Conservation (phyloP, 2,113 vertebrate species). For the Panthera uncia region DNA sequence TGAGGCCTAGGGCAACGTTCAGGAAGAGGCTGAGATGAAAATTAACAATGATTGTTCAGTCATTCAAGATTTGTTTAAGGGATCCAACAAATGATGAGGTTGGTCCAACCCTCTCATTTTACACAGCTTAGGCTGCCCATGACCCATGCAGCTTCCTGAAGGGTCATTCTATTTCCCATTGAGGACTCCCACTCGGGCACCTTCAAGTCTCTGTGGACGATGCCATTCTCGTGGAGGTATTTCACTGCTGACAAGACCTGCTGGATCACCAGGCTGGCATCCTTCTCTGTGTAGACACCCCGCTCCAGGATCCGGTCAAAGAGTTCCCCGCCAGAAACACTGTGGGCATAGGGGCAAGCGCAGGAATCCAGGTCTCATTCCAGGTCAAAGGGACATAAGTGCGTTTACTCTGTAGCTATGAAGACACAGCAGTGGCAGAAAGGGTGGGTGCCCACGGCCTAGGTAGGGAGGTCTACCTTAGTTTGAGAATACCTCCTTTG, state of each 20-base stretch:
- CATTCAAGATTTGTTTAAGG: not conserved
- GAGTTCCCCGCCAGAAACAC: conserved; percentile 96
- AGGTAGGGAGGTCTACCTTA: too few relatives aligned
- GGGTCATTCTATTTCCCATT: not conserved
- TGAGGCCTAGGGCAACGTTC: not conserved
- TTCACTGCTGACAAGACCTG: conserved; percentile 94
- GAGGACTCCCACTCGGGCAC: conserved; percentile 71
- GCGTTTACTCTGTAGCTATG: not conserved
- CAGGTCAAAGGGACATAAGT: not conserved
- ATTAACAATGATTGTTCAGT: not conserved
- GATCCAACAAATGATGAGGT: not conserved
- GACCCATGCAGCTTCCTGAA: not conserved
- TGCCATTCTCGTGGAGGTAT: conserved; percentile 94
- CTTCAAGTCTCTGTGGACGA: conserved; percentile 97
- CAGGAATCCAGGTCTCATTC: not conserved
- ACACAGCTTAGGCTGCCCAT: not conserved
- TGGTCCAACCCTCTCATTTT: not conserved
- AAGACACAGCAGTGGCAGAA: not conserved
- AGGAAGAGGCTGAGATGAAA: not conserved
- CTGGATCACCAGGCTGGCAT: conserved; percentile 93
- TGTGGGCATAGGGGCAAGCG: conserved; percentile 69
- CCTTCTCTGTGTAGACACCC: conserved; percentile 95
- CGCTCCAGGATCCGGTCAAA: conserved; percentile 95
- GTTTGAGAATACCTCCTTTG: not conserved
- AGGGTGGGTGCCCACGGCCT: not conserved